Percentiles rank a stretch among this genome's conserved stretches.
Evolutionary conservation across 2,888 invertebrate genomes (phyloP).

Genomic region (Zeuzera pyrina): DNA sequence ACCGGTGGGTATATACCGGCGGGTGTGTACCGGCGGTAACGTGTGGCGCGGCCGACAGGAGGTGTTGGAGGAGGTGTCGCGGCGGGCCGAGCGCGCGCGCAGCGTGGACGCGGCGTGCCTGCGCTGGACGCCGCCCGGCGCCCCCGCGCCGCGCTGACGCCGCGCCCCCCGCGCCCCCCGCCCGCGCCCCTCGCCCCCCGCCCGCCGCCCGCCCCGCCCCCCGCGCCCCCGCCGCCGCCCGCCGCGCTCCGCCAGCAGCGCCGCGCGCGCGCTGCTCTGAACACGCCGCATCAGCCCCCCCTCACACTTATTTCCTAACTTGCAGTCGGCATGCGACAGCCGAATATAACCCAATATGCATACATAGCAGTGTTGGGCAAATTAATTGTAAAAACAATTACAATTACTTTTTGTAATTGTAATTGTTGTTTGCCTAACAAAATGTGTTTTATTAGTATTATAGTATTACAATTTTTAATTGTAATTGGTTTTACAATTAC

Average conservation of each 20-base stretch:
- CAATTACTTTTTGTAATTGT: no score
- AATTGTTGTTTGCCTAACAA: no score
- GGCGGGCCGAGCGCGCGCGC: constrained; percentile 87
- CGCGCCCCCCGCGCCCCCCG: constrained; percentile 25
- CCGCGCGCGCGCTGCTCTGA: constrained; percentile 17
- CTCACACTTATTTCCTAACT: no score
- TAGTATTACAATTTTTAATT: no score
- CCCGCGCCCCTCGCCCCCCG: constrained; percentile 19
- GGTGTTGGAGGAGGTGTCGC: constrained; percentile 92
- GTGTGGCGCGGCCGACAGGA: constrained; percentile 71
- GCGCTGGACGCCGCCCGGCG: constrained; percentile 84
- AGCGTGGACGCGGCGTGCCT: constrained; percentile 90
- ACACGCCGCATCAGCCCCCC: no score
- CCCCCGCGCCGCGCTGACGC: constrained; percentile 34
- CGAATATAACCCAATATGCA: no score
- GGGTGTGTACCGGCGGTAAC: neutral
- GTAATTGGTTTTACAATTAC: no score
- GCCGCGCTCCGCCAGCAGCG: constrained; percentile 21
- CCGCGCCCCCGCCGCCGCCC: constrained; percentile 21
- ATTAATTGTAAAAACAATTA: no score
- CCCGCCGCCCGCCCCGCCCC: constrained; percentile 24
- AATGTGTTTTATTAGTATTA: no score
- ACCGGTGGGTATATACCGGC: no score
- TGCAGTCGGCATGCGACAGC: no score
- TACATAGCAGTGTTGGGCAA: no score